Evolutionary conservation across 2,797 vertebrate species (phyloP).

Genomic region (Hipposideros larvatus): DNA sequence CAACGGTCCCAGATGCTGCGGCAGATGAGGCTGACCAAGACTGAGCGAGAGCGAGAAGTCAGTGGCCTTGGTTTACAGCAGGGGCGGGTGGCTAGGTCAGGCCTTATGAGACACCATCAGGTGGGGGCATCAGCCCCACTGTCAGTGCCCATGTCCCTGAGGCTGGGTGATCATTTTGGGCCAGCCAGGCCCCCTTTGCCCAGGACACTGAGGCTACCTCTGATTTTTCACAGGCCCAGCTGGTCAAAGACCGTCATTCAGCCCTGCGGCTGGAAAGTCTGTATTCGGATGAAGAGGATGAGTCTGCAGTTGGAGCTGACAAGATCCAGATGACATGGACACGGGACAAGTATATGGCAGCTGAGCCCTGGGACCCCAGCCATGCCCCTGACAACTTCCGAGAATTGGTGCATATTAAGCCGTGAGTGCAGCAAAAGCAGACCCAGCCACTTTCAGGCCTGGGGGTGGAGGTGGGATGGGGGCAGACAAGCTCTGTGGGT

Average conservation of each 20-base stretch:
- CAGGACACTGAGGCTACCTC: background rate
- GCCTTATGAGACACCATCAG: background rate
- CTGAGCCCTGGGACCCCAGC: slow-evolving; percentile 92
- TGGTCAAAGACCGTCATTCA: slow-evolving; percentile 98
- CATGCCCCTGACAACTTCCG: slow-evolving; percentile 95
- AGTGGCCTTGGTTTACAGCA: slow-evolving; percentile 59
- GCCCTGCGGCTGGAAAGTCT: slow-evolving; percentile 95
- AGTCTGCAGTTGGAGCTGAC: slow-evolving; percentile 91
- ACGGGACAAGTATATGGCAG: slow-evolving; percentile 92
- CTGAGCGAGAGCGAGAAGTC: slow-evolving; percentile 96
- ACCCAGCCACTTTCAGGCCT: background rate
- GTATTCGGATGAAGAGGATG: slow-evolving; percentile 97
- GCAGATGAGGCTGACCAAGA: slow-evolving; percentile 97
- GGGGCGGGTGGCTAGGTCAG: background rate
- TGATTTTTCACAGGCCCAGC: slow-evolving; percentile 92
- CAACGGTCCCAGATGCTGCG: slow-evolving; percentile 99
- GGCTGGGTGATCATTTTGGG: background rate
- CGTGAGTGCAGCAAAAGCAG: slow-evolving; percentile 90
- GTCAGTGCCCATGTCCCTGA: background rate
- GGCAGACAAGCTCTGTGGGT: background rate
- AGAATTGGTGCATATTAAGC: slow-evolving; percentile 97
- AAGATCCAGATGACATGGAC: slow-evolving; percentile 99
- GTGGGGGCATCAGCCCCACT: background rate
- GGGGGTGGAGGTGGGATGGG: background rate
- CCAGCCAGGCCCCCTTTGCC: background rate